Evolutionary conservation across 2,113 vertebrate species (phyloP), one percentile per base, ranked within the genome.

Genomic region (Sinosuthora webbiana): DNA sequence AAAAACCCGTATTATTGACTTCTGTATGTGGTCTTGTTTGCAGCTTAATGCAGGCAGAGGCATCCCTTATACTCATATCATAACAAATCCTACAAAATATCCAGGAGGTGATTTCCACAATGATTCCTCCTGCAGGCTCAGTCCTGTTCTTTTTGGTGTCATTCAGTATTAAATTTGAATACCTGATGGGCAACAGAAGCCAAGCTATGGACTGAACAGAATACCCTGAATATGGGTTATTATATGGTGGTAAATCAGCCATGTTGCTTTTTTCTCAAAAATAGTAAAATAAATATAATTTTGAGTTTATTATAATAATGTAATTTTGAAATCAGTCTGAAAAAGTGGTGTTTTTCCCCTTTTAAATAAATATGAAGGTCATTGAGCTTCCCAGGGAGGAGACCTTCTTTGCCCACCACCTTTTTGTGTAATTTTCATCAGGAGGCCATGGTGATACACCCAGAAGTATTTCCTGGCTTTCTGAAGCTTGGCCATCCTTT

Each of bases 341-440:
- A 80, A 80, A 57, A 41, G 37, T 23, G 15, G 4, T 37, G 28
- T 25, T 80, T 81, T 39, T 3, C 7, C 7, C 6, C 8, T 92
- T 83, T 42, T 18, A 37, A 69, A 65, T 56, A 64, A 57, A 28
- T 6, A 8, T 7, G 12, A 74, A 25, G 10, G 5, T 7, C 21
- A 22, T 6, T 33, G 17, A 80, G 4, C 3, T 41, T 69, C 37
- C 24, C 7, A 12, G 27, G 7, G 16, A 68, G 21, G 17, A 60
- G 1, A 55, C 2, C 2, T 20, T 14, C 10, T 55, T 64, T 76
- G 15, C 10, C 17, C 13, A 50, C 1, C 14, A 41, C 1, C 2
- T 52, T 53, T 60, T 45, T 24, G 2, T 62, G 28, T 69, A 24
- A 44, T 42, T 87, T 93, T 67, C 16, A 25, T 7, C 12, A 31